A percentile compares a stretch with the other conserved stretches of the same genome.
Evolutionary conservation across 1,140 invertebrate genomes (phyloP).

Genomic region (Neuroterus valhalla): DNA sequence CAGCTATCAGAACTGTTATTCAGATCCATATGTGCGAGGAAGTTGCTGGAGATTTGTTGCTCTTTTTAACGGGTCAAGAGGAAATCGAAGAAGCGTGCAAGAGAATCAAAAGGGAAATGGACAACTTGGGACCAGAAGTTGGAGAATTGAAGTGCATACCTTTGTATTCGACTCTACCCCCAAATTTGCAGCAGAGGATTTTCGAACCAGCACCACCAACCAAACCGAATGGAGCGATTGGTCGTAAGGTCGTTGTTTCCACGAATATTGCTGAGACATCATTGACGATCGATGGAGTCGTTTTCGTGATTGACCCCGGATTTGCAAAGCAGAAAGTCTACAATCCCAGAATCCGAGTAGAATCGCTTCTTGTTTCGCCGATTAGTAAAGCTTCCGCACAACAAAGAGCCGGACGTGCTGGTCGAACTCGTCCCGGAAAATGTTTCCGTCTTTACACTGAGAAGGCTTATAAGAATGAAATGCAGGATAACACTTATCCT

Average conservation of each 20-base stretch:
- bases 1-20: slow-evolving; percentile 98
- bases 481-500: slow-evolving; percentile 99
- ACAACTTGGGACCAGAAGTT: slow-evolving; percentile 96
- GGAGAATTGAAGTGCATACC: slow-evolving; percentile 99
- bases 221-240: slow-evolving; percentile 95
- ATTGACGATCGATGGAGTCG: slow-evolving; percentile 99
- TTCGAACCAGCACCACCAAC: slow-evolving; percentile 96
- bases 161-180: slow-evolving; percentile 97
- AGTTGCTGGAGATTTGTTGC: slow-evolving; percentile 91
- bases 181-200: slow-evolving; percentile 97
- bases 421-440: slow-evolving; percentile 97
- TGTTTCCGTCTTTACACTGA: slow-evolving; percentile 99
- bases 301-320: slow-evolving; percentile 99
- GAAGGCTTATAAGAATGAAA: slow-evolving; percentile 98
- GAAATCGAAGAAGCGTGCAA: slow-evolving; percentile 99
- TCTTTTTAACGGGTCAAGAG: slow-evolving; percentile 96
- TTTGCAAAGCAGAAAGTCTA: slow-evolving; percentile 99
- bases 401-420: slow-evolving; percentile 97
- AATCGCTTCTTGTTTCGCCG: slow-evolving; percentile 97
- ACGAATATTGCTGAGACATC: slow-evolving; percentile 99
- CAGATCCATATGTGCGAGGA: slow-evolving; percentile 99
- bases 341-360: slow-evolving; percentile 97
- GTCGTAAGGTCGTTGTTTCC: slow-evolving; percentile 97
- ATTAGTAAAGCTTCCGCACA: slow-evolving; percentile 99
- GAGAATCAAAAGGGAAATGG: slow-evolving; percentile 96